Percentiles rank a stretch among this genome's conserved stretches.
phyloP scores from a whole-genome alignment of 2,888 invertebrate species.

The Luffia ferchaultella region DNA sequence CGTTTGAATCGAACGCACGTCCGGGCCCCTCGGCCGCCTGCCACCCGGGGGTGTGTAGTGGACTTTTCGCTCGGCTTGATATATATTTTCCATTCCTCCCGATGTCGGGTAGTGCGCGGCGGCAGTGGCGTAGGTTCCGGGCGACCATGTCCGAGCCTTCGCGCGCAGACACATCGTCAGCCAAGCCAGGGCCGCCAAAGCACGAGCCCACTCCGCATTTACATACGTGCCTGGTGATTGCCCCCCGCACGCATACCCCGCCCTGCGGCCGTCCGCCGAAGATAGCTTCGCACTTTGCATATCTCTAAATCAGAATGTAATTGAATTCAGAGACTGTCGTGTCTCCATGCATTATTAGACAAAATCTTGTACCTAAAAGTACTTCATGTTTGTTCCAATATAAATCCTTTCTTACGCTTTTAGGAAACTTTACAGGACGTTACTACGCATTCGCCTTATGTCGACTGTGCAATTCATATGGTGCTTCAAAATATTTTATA shows the following conservation, averaged over 20 bases:
- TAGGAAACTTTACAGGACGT: too few species aligned
- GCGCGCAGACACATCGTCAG: background rate
- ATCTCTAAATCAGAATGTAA: conserved; percentile 33
- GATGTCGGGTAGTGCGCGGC: conserved; percentile 40
- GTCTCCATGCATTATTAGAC: background rate
- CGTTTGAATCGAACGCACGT: conserved; percentile 65
- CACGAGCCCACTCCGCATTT: conserved; percentile 31
- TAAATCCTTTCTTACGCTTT: background rate
- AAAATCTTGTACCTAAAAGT: background rate
- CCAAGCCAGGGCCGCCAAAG: background rate
- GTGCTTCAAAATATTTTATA: too few species aligned
- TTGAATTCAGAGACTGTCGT: conserved; percentile 25
- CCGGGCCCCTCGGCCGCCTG: conserved; percentile 30
- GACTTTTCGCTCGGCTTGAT: conserved; percentile 63
- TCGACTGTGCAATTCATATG: too few species aligned
- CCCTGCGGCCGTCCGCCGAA: conserved; percentile 11
- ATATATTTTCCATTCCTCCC: conserved; percentile 63
- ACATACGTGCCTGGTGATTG: conserved; percentile 35
- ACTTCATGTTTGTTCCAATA: background rate
- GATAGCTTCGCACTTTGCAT: conserved; percentile 25
- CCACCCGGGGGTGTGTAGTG: conserved; percentile 56
- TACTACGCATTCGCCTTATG: too few species aligned
- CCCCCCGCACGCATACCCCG: conserved; percentile 14
- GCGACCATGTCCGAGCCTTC: conserved; percentile 20
- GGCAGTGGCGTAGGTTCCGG: conserved; percentile 42